Percentiles rank a stretch among this genome's conserved stretches.
phyloP scores from a whole-genome alignment of 2,797 vertebrate species.

The Argentina silus region DNA sequence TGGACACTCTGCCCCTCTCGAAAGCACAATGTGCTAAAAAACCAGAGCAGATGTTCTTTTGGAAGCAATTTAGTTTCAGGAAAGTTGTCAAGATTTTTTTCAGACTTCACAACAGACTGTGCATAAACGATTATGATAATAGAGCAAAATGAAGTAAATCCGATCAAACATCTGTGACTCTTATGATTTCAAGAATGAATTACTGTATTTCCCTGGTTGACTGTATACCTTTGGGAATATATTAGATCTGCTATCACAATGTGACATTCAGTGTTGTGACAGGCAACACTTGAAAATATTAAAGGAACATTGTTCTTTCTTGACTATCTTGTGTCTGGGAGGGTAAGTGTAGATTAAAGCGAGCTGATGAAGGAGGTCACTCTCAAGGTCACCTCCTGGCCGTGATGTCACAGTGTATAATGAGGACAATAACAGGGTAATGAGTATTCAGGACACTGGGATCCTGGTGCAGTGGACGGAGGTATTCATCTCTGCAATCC shows the following conservation, averaged over 20 bases:
- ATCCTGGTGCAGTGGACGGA: conserved; percentile 18
- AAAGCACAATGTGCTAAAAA: neutral
- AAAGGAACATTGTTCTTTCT: neutral
- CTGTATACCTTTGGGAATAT: conserved; percentile 14
- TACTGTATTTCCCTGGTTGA: conserved; percentile 19
- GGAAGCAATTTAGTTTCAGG: conserved; percentile 19
- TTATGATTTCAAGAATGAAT: neutral
- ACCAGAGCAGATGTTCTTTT: conserved; percentile 19
- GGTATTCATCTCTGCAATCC: conserved; percentile 55
- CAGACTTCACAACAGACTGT: neutral
- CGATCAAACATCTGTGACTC: neutral
- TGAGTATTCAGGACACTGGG: conserved; percentile 48
- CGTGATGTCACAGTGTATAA: conserved; percentile 44
- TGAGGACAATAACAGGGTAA: conserved; percentile 56
- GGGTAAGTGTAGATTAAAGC: conserved; percentile 1
- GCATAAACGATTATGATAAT: neutral
- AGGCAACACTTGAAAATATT: neutral
- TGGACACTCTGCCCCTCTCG: too few relatives aligned
- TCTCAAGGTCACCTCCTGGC: conserved; percentile 48
- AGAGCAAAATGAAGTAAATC: neutral
- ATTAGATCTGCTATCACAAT: neutral
- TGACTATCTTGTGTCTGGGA: conserved; percentile 11
- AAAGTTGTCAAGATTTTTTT: conserved; percentile 11
- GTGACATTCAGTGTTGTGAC: neutral
- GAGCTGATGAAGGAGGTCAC: conserved; percentile 36